Evolutionary conservation across 2,888 invertebrate genomes (phyloP).

Genomic region (Lottia scabra): DNA sequence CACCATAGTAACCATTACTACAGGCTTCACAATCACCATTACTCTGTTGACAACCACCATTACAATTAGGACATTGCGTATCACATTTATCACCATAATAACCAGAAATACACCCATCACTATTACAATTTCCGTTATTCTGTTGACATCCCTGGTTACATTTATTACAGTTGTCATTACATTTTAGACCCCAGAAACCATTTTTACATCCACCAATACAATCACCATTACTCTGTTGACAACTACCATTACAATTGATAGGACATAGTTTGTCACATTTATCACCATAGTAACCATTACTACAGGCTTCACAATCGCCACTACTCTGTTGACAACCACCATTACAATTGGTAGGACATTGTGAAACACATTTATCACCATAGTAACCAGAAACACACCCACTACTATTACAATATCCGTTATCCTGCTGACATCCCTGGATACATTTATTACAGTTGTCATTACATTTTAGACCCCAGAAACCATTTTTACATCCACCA

Average conservation of each 20-base stretch:
- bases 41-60: slow-evolving; percentile 10
- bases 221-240: neutral
- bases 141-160: too few species aligned
- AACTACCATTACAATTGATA: too few species aligned
- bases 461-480: neutral
- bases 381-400: neutral
- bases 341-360: neutral
- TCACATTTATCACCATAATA: slow-evolving; percentile 6
- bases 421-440: neutral
- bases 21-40: slow-evolving; percentile 7
- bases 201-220: neutral
- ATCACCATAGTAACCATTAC: neutral
- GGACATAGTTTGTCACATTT: too few species aligned
- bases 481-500: neutral
- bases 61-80: slow-evolving; percentile 9
- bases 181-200: slow-evolving; percentile 2
- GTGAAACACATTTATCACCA: neutral
- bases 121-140: too few species aligned
- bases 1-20: too few species aligned
- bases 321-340: neutral
- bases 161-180: neutral
- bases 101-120: neutral
- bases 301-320: neutral
- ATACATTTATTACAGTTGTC: slow-evolving; percentile 1
- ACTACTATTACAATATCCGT: too few species aligned